Evolutionary conservation across 2,797 vertebrate species (phyloP).

Genomic region (Pampus argenteus): DNA sequence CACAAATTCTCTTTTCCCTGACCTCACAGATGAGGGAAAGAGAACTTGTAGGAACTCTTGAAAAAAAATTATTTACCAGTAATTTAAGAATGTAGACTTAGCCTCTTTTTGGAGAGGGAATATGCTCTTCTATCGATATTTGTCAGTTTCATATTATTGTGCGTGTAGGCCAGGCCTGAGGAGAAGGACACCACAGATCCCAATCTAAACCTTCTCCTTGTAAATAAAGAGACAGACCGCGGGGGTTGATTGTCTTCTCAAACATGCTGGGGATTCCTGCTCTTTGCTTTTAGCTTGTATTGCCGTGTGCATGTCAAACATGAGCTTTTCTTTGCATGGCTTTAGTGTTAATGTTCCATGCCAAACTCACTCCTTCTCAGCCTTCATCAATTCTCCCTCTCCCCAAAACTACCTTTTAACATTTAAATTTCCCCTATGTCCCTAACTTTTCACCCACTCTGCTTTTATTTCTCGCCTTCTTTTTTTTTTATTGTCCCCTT

Average conservation of each 20-base stretch:
- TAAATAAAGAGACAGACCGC: slow-evolving; percentile 88
- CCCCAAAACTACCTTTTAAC: slow-evolving; percentile 73
- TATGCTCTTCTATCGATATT: slow-evolving; percentile 92
- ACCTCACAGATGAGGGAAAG: slow-evolving; percentile 65
- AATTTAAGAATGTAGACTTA: slow-evolving; percentile 95
- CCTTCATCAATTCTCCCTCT: slow-evolving; percentile 78
- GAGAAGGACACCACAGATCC: slow-evolving; percentile 69
- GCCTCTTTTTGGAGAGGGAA: slow-evolving; percentile 89
- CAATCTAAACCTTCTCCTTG: slow-evolving; percentile 81
- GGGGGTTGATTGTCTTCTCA: slow-evolving; percentile 85
- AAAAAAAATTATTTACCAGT: slow-evolving; percentile 83
- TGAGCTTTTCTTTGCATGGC: slow-evolving; percentile 95
- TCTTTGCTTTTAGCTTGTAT: slow-evolving; percentile 89
- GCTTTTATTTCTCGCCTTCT: slow-evolving; percentile 79
- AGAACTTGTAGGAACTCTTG: slow-evolving; percentile 76
- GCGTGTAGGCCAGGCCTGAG: slow-evolving; percentile 87
- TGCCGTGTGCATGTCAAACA: slow-evolving; percentile 90
- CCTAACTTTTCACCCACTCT: slow-evolving; percentile 43
- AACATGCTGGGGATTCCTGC: slow-evolving; percentile 84
- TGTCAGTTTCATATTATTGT: slow-evolving; percentile 93
- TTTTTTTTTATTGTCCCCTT: slow-evolving; percentile 56
- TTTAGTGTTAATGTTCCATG: slow-evolving; percentile 90
- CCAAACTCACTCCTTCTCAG: slow-evolving; percentile 82
- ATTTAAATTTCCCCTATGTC: slow-evolving; percentile 48
- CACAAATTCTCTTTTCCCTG: slow-evolving; percentile 77